These are phyloP conservation scores for Lophochroa leadbeateri DNA, from an alignment of 2,113 vertebrate species.

Conservation along the genomic window DNA sequence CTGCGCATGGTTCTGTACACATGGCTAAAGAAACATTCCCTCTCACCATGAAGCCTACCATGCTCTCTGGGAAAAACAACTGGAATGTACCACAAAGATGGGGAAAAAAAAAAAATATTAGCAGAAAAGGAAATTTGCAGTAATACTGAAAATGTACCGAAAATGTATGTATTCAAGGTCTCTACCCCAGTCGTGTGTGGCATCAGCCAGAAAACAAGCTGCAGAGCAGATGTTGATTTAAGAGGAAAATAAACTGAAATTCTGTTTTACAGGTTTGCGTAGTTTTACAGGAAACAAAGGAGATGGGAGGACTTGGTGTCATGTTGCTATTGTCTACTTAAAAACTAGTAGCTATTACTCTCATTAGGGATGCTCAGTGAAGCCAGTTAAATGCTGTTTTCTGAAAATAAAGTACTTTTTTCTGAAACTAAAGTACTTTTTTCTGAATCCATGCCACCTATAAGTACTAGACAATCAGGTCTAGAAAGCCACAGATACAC, in stretches of 20 bases:
- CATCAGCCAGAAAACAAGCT: background rate
- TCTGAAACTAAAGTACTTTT: background rate
- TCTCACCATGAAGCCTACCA: background rate
- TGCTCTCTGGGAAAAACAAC: background rate
- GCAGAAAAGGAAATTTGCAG: background rate
- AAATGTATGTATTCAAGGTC: background rate
- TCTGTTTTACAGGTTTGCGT: background rate
- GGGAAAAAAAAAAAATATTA: rapidly evolving
- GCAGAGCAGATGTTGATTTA: background rate
- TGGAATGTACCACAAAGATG: background rate
- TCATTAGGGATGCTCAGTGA: background rate
- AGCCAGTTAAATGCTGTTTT: background rate
- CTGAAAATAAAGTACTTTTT: background rate
- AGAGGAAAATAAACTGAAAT: background rate
- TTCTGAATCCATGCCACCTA: background rate
- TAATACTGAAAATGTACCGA: background rate
- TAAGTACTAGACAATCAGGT: background rate
- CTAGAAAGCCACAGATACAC: background rate
- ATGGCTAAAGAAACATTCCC: background rate
- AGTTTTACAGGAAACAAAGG: background rate
- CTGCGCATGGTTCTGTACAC: rapidly evolving
- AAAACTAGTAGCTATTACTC: background rate
- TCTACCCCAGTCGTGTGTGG: background rate
- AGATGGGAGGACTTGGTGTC: background rate
- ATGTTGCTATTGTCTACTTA: background rate